phyloP scores from a whole-genome alignment of 2,797 vertebrate species.

The Macropus fuliginosus region DNA sequence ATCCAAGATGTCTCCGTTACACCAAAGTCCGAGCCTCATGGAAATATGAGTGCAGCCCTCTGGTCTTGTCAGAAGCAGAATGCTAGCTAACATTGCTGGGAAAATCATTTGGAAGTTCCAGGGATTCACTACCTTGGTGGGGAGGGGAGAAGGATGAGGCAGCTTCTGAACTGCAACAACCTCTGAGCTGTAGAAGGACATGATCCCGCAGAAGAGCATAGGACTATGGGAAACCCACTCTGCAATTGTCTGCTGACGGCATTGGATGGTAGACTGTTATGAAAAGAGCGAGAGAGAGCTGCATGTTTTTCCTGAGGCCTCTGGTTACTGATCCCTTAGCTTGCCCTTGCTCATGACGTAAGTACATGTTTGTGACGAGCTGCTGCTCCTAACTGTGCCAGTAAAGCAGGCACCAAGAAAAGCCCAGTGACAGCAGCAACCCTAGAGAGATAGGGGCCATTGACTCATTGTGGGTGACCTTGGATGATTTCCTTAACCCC shows the following conservation, averaged over 20 bases:
- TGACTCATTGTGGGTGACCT: not conserved
- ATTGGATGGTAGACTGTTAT: not conserved
- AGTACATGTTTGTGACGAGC: slow-evolving; percentile 15
- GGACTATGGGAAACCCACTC: not conserved
- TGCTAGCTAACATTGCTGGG: not conserved
- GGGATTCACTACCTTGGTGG: not conserved
- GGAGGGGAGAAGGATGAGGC: not conserved
- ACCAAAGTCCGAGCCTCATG: not conserved
- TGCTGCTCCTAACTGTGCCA: not conserved
- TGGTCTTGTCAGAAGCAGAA: not conserved
- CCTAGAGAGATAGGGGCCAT: not conserved
- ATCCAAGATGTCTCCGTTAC: not conserved
- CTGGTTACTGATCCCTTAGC: not conserved
- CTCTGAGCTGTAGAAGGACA: not conserved
- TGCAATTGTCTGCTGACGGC: not conserved
- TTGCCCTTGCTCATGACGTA: slow-evolving; percentile 4
- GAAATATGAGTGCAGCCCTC: not conserved
- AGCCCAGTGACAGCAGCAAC: not conserved
- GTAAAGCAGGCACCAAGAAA: not conserved
- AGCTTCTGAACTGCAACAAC: not conserved
- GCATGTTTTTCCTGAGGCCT: not conserved
- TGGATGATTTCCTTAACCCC: not conserved
- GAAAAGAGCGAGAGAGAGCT: not conserved
- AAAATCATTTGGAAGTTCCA: not conserved
- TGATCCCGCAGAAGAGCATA: not conserved